Evolutionary conservation across 2,888 invertebrate genomes (phyloP).

Genomic region (Cataglyphis altisquamis): DNA sequence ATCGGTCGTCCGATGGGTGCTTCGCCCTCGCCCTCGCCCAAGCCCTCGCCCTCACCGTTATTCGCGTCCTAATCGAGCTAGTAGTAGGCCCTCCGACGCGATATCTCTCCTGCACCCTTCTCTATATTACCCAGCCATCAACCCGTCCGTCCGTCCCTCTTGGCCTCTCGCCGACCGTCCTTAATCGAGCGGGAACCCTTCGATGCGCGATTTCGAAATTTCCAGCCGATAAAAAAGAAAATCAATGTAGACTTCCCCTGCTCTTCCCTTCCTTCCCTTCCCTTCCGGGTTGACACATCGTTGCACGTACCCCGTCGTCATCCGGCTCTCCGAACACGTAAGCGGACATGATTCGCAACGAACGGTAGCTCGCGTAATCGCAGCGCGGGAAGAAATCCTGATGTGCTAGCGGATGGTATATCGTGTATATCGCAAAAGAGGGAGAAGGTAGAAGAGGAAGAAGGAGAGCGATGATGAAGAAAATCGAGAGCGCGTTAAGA

Average conservation of each 20-base stretch:
- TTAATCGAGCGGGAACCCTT: conserved; percentile 34
- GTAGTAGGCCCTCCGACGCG: conserved; percentile 44
- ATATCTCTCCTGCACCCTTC: conserved; percentile 39
- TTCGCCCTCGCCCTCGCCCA: conserved; percentile 30
- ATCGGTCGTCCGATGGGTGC: conserved; percentile 40
- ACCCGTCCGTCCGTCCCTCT: conserved; percentile 67
- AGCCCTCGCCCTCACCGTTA: conserved; percentile 30
- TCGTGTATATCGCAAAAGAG: not conserved
- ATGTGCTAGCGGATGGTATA: conserved; percentile 79
- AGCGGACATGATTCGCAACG: conserved; percentile 40
- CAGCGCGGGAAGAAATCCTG: conserved; percentile 80
- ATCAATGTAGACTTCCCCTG: conserved; percentile 64
- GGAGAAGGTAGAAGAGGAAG: not conserved
- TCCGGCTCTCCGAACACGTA: conserved; percentile 67
- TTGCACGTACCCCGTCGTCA: conserved; percentile 59
- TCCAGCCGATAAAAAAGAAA: conserved; percentile 70
- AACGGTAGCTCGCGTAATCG: conserved; percentile 72
- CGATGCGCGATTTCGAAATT: conserved; percentile 67
- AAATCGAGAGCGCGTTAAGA: conserved; percentile 45
- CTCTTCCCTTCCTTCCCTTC: conserved; percentile 26
- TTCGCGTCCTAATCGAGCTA: conserved; percentile 47
- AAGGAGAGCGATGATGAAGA: conserved; percentile 7
- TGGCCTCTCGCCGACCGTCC: conserved; percentile 32
- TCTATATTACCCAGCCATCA: conserved; percentile 40
- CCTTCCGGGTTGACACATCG: conserved; percentile 56